These are phyloP conservation scores for Xiphydria camelus DNA, from an alignment of 2,888 invertebrate genomes.

Conservation along the genomic window DNA sequence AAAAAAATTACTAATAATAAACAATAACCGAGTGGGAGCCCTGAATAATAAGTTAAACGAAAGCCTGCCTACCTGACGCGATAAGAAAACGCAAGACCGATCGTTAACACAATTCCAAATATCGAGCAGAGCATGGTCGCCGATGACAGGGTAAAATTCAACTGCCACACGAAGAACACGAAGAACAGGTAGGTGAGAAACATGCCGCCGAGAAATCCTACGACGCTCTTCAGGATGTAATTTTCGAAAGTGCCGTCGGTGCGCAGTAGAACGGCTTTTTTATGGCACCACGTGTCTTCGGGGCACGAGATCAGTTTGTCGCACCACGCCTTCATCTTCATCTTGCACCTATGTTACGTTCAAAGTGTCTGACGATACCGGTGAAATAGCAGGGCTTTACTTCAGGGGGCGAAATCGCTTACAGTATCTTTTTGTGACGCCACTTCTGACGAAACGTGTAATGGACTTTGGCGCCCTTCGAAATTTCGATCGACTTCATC, in stretches of 20 bases:
- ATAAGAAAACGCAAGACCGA: constrained; percentile 70
- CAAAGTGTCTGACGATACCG: neutral
- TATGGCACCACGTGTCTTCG: constrained; percentile 47
- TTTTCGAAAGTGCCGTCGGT: constrained; percentile 64
- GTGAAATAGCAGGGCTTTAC: no score
- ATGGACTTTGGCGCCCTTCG: constrained; percentile 56
- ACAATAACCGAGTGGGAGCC: no score
- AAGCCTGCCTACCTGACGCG: constrained; percentile 56
- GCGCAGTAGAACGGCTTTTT: constrained; percentile 55
- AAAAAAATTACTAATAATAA: no score
- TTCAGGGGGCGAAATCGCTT: constrained; percentile 17
- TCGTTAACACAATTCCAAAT: constrained; percentile 66
- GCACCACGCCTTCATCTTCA: constrained; percentile 55
- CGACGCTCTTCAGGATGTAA: constrained; percentile 65
- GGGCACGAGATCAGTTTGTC: constrained; percentile 38
- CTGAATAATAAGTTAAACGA: no score
- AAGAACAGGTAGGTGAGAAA: constrained; percentile 69
- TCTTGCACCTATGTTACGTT: constrained; percentile 48
- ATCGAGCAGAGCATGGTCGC: constrained; percentile 67
- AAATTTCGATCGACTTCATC: constrained; percentile 60
- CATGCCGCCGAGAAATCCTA: constrained; percentile 70
- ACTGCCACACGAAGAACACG: constrained; percentile 69
- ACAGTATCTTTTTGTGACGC: constrained; percentile 51
- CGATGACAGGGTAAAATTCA: constrained; percentile 64
- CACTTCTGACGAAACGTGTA: constrained; percentile 60